These are phyloP conservation scores for Xanthostigma xanthostigma DNA, from an alignment of 2,888 invertebrate genomes.

Conservation along the genomic window DNA sequence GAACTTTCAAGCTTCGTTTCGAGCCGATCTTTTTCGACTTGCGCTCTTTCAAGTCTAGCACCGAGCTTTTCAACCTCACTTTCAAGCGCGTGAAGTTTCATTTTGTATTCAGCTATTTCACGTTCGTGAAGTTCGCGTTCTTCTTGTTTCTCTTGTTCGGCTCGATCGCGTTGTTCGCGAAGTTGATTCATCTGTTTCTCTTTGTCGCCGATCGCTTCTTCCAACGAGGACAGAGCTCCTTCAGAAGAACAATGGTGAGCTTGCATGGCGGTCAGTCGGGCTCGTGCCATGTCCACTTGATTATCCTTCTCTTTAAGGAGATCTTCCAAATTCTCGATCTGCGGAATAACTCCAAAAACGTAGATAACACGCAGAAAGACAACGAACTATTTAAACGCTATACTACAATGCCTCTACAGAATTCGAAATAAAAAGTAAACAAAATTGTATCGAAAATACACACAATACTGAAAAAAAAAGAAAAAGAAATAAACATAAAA, in stretches of 20 bases:
- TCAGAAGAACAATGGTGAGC: slow-evolving; percentile 89
- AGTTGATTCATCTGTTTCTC: slow-evolving; percentile 94
- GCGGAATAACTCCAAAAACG: slow-evolving; percentile 10
- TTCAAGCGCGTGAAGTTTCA: slow-evolving; percentile 81
- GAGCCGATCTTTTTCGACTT: slow-evolving; percentile 78
- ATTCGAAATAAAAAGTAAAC: too few species aligned
- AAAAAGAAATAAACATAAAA: too few species aligned
- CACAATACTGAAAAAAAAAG: too few species aligned
- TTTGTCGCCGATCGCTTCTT: slow-evolving; percentile 91
- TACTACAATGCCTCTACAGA: too few species aligned
- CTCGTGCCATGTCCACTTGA: slow-evolving; percentile 90
- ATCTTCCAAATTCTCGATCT: slow-evolving; percentile 97
- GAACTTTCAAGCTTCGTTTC: slow-evolving; percentile 85
- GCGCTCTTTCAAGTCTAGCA: slow-evolving; percentile 74
- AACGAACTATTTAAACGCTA: too few species aligned
- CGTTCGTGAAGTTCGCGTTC: slow-evolving; percentile 87
- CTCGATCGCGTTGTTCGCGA: slow-evolving; percentile 84
- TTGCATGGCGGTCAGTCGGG: slow-evolving; percentile 81
- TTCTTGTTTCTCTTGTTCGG: slow-evolving; percentile 91
- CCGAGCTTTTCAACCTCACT: slow-evolving; percentile 83
- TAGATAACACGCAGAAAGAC: too few species aligned
- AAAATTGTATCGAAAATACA: too few species aligned
- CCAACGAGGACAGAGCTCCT: slow-evolving; percentile 81
- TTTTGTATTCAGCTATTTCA: slow-evolving; percentile 87
- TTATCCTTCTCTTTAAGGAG: slow-evolving; percentile 94